Evolutionary conservation across 2,113 vertebrate genomes (phyloP), one percentile per base, ranked within the genome.

Genomic region (Pipra filicauda): DNA sequence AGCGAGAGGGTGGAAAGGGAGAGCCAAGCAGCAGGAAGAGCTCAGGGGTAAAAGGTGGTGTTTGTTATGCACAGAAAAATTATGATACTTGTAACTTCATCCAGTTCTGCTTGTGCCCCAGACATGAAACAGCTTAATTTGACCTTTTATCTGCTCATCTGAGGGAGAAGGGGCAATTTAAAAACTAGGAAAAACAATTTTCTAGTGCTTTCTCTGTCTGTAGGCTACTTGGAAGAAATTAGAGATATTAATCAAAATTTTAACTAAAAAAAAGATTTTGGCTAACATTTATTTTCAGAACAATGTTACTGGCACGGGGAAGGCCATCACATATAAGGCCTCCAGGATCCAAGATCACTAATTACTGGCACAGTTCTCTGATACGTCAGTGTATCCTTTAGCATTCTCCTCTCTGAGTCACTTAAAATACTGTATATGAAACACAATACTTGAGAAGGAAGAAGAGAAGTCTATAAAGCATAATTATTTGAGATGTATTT

Each of bases 1-100:
- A n/a, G 49, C 0, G 0, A 65, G 57, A 0, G 3, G 10, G 33
- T 64, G 51, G 43, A 67, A 75, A 20, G 12, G 59, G 37, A 81
- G 5, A 73, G 19, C 28, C 5, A 4, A 58, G n/a, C 1, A 2
- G 20, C 6, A 6, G 54, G 31, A 61, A 61, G 19, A 66, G 51
- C 33, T 80, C 31, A 54, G 33, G 33, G 48, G 8, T 66, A 24
- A 72, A 65, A 73, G 6, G 6, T 49, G 20, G 9, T 48, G 8
- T 27, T 73, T 2, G 1, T 23, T 62, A 14, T 6, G 0, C 30
- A 39, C 15, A 33, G 31, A 71, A 48, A 15, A 58, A 78, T 64
- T 5, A 19, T 31, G 55, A 33, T 64, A 59, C 22, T 28, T 54
- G 52, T 71, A 70, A 64, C 0, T 76, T 79, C n/a, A 57, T 20